Conservation (phyloP, 2,797 vertebrate genomes). For the Mustela erminea region DNA sequence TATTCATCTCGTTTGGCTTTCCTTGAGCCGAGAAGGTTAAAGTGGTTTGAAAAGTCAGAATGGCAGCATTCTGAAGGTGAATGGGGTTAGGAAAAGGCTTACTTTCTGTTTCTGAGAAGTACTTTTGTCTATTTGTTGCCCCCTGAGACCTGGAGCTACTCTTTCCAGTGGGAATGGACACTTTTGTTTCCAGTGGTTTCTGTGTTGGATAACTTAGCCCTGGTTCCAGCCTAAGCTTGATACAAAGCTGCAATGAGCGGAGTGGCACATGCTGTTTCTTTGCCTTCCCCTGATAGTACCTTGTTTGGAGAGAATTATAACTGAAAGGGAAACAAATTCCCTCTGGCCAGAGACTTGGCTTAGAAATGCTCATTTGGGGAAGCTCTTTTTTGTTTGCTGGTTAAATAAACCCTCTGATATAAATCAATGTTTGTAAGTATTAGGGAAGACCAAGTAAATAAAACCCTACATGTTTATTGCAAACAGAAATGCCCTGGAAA, state of each 20-base stretch:
- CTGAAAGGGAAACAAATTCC: constrained; percentile 52
- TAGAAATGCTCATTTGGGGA: constrained; percentile 64
- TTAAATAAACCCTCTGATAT: constrained; percentile 67
- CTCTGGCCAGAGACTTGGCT: constrained; percentile 64
- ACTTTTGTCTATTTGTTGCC: not conserved
- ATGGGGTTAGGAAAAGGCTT: not conserved
- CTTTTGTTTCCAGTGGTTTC: not conserved
- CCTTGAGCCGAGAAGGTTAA: not conserved
- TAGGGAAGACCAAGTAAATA: constrained; percentile 49
- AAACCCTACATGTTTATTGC: constrained; percentile 32
- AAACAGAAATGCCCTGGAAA: constrained; percentile 21
- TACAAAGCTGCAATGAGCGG: not conserved
- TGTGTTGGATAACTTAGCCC: not conserved
- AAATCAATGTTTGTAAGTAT: constrained; percentile 67
- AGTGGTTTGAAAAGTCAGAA: not conserved
- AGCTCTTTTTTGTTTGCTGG: constrained; percentile 39
- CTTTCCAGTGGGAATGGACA: not conserved
- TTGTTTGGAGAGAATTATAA: constrained; percentile 66
- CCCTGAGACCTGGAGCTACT: not conserved
- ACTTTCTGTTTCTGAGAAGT: not conserved
- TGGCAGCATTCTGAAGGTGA: not conserved
- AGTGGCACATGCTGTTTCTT: not conserved
- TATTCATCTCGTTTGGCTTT: not conserved
- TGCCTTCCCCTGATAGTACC: constrained; percentile 2
- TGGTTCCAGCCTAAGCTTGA: not conserved